Evolutionary conservation across 2,797 vertebrate species (phyloP), one percentile per base, ranked within the genome.

Genomic region (Champsocephalus gunnari): DNA sequence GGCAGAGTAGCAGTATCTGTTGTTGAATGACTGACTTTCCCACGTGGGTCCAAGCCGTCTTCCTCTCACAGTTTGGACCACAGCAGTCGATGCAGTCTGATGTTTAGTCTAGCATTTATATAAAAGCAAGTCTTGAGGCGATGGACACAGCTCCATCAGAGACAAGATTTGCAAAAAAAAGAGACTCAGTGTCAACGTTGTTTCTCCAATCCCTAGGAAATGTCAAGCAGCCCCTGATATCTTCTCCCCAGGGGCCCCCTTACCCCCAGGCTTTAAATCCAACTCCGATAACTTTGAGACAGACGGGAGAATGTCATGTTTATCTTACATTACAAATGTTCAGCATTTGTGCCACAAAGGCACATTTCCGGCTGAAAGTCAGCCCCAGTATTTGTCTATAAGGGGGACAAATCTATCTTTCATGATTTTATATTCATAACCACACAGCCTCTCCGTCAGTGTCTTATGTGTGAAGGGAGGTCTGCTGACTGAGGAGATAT

Each of bases 201-300:
- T 81, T 71, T 83, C 28, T 55, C 34, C 61, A 69, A 16, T 71
- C 56, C 50, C 69, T 80, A 73, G 78, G 72, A 83, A 87, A 84
- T 82, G 73, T 88, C 77, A 81, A 67, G 61, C 58, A 50, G 57
- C 82, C 48, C 72, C 56, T 82, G 76, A 85, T 71, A 69, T 75
- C 73, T 84, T 67, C 53, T 79, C 73, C 65, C 66, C 54, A 60
- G 51, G 49, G 61, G n/a, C 49, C 66, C 19, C 49, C 32, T 3
- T 43, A 24, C 78, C 78, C 50, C 55, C 17, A 0, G 65, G 14
- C 13, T 66, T 63, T 58, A 58, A 43, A 49, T 75, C 38, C 32
- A 59, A 47, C 19, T 58, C 41, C n/a, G n/a, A 59, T 67, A 32
- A 71, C 57, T 66, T 49, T 53, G 47, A 72, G 48, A 62, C 21